Conservation (phyloP, 2,888 invertebrate species). For the Tipula confusa region DNA sequence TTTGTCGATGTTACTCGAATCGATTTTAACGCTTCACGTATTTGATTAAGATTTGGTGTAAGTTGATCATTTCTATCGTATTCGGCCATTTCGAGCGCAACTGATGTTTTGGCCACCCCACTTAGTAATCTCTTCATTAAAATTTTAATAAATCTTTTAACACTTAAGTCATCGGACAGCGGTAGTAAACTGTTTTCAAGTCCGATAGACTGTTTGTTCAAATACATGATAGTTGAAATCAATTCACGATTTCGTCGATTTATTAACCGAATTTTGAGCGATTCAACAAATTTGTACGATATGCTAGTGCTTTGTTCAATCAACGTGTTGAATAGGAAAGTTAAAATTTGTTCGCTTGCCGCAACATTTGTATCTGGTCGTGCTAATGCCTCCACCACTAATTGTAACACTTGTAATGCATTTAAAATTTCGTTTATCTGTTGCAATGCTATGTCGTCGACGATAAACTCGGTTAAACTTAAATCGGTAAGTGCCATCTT, state of each 20-base stretch:
- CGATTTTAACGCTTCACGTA: background rate
- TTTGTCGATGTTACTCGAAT: background rate
- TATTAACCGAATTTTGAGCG: background rate
- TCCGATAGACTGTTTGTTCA: too few species aligned
- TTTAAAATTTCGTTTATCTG: background rate
- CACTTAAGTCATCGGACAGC: background rate
- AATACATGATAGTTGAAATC: background rate
- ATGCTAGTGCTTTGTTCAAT: background rate
- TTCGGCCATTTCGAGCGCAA: background rate
- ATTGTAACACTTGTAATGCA: slow-evolving; percentile 27
- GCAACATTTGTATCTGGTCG: background rate
- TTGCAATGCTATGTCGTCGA: background rate
- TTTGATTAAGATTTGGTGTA: background rate
- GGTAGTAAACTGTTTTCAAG: background rate
- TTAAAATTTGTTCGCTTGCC: slow-evolving; percentile 31
- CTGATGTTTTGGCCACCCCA: background rate
- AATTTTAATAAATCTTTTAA: background rate
- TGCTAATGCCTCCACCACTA: slow-evolving; percentile 25
- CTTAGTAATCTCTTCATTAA: background rate
- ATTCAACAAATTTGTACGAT: background rate
- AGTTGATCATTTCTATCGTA: background rate
- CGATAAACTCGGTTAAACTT: slow-evolving; percentile 13
- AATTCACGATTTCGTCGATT: background rate
- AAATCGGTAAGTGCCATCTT: slow-evolving; percentile 4
- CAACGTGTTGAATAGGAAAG: slow-evolving; percentile 13